phyloP scores from a whole-genome alignment of 2,113 vertebrate genomes.

The Crotalus helleri region DNA sequence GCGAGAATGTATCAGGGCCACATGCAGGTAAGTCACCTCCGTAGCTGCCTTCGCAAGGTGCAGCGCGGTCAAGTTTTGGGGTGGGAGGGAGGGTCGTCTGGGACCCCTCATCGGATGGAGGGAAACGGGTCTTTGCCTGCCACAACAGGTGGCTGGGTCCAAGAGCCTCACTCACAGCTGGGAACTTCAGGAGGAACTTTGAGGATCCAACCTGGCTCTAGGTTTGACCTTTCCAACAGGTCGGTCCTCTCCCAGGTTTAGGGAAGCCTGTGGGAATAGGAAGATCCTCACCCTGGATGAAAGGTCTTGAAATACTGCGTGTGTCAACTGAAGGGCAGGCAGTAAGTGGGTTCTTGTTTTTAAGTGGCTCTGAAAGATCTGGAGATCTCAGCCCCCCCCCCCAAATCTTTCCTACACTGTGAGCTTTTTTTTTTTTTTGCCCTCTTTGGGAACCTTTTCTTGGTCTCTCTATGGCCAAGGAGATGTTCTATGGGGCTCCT shows the following conservation, averaged over 20 bases:
- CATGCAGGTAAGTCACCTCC: slow-evolving; percentile 74
- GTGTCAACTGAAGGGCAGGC: slow-evolving; percentile 81
- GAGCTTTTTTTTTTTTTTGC: not conserved
- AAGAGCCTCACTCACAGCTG: not conserved
- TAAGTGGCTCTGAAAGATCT: not conserved
- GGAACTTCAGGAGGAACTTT: slow-evolving; percentile 10
- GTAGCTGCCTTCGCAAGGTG: not conserved
- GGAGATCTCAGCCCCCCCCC: not conserved
- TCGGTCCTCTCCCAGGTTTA: slow-evolving; percentile 25
- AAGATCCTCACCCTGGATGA: slow-evolving; percentile 31
- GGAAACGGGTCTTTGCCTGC: slow-evolving; percentile 25
- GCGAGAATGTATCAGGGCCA: slow-evolving; percentile 83
- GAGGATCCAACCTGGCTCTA: slow-evolving; percentile 18
- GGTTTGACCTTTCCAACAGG: slow-evolving; percentile 47
- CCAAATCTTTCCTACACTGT: not conserved
- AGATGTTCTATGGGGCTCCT: not conserved
- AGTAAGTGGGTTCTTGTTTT: slow-evolving; percentile 27
- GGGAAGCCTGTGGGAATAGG: slow-evolving; percentile 42
- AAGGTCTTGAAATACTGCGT: slow-evolving; percentile 17
- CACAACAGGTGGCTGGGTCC: slow-evolving; percentile 73
- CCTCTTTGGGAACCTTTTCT: not conserved
- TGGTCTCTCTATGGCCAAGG: slow-evolving; percentile 15
- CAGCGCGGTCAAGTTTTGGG: slow-evolving; percentile 42
- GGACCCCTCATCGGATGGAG: not conserved
- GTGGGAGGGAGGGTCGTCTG: not conserved